Evolutionary conservation across 2,888 invertebrate species (phyloP), one percentile per base, ranked within the genome.

Genomic region (Rhaphigaster nebulosa): DNA sequence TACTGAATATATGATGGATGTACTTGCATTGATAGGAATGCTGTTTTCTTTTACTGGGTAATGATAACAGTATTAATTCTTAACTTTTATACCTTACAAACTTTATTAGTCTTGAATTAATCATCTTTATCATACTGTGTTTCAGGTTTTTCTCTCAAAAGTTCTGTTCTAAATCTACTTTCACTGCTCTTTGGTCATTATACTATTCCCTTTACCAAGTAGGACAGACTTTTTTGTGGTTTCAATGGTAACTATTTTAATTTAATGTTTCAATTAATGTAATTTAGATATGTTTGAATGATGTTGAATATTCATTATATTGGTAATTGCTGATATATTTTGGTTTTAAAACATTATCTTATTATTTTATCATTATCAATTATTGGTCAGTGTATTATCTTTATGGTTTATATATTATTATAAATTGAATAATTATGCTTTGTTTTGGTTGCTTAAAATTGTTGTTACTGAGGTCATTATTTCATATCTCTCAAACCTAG

Each of bases 191-290:
- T 50, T 97, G 96, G 96, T 94, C 95, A 29, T 93, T 96, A 3
- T 97, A 97, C 93, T 96, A 95, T 93, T 97, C 97, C 0, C 93
- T 97, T n/a, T 96, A 95, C 93, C 96, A 96, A 94, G 95, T 97
- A 92, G 97, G 97, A 29, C 96, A 96, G 94, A 95, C 95, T 88
- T 97, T 97, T 93, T 94, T 97, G 93, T 95, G 95, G 94, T 96
- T 96, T 93, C 96, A 96, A 93, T 97, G 96, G 96, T 96, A 94
- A 95, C 95, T 94, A 91, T 29, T 87, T 76, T 34, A 29, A 54
- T 90, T 80, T 70, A 76, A 29, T 38, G 6, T 88, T 1, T 90
- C 8, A 29, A 70, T 88, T 76, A 6, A 10, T 76, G 1, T 0
- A 6, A 20, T 34, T 15, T 38, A 34, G 34, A 76, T 38, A 65